Conservation (phyloP, 64 coral and sea anemone species). For the Montipora foliosa region DNA sequence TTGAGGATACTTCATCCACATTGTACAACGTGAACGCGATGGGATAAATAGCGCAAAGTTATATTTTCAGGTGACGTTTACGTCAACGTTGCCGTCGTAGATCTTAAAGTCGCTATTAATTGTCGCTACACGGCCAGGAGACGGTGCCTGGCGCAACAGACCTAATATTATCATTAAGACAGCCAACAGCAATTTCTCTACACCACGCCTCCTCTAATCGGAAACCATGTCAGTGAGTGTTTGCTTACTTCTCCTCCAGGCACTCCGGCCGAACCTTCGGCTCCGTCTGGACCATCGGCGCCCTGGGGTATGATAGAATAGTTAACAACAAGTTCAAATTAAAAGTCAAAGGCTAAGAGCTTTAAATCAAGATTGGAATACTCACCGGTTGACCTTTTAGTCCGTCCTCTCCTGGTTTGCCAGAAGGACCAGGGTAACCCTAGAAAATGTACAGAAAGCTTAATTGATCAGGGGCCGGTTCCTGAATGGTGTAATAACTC, state of each 20-base stretch:
- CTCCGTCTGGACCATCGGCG: neutral
- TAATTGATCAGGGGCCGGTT: neutral
- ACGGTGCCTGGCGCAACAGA: too few species aligned
- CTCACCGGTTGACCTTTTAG: neutral
- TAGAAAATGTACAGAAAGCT: neutral
- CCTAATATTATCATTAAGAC: too few species aligned
- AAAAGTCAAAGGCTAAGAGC: neutral
- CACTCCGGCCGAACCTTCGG: neutral
- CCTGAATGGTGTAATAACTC: too few species aligned
- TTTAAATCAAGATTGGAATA: neutral
- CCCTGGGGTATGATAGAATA: neutral
- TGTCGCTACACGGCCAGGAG: too few species aligned
- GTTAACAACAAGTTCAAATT: neutral
- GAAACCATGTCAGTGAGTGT: neutral
- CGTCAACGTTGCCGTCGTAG: too few species aligned
- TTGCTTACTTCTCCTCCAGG: neutral
- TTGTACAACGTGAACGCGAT: too few species aligned
- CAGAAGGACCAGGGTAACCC: conserved; percentile 11
- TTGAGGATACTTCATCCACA: too few species aligned
- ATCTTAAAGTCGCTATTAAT: too few species aligned
- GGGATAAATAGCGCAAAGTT: too few species aligned
- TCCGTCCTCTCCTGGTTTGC: conserved; percentile 3
- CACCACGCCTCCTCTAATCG: too few species aligned
- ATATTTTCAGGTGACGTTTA: too few species aligned
- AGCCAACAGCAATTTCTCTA: too few species aligned